phyloP scores from a whole-genome alignment of 2,797 vertebrate genomes.

The Propithecus perrieri region DNA sequence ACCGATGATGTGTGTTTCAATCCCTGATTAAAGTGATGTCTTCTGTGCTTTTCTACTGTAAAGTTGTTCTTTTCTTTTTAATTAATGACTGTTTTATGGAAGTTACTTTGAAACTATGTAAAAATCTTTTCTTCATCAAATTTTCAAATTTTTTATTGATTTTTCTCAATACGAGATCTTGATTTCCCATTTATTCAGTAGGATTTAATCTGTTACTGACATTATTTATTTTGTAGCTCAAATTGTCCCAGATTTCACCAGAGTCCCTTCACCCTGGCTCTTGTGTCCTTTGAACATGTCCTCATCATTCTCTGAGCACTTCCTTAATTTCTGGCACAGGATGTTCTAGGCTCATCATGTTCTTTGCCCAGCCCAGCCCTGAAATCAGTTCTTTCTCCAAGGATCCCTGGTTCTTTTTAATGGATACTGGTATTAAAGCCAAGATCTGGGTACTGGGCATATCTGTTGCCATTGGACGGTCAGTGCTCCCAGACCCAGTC shows the following conservation, averaged over 20 bases:
- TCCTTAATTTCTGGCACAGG: constrained; percentile 65
- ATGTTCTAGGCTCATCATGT: constrained; percentile 67
- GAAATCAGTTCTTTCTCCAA: constrained; percentile 65
- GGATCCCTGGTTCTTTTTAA: constrained; percentile 49
- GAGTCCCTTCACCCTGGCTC: constrained; percentile 17
- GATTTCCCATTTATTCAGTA: background rate
- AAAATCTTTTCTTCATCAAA: background rate
- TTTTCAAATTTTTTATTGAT: background rate
- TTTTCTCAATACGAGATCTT: constrained; percentile 7
- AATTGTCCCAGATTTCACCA: constrained; percentile 4
- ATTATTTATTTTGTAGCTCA: constrained; percentile 48
- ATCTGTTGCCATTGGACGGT: background rate
- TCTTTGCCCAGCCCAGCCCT: constrained; percentile 54
- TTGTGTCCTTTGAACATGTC: background rate
- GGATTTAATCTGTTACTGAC: background rate
- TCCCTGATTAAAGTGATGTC: background rate
- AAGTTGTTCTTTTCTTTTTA: background rate
- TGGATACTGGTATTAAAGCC: constrained; percentile 54
- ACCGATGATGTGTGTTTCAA: background rate
- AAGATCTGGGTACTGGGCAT: background rate
- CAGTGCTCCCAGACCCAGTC: background rate
- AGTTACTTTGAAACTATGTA: background rate
- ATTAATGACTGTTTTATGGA: constrained; percentile 7
- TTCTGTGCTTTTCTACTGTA: background rate
- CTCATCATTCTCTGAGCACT: constrained; percentile 58